Evolutionary conservation across 2,113 vertebrate species (phyloP).

Genomic region (Rhodinocichla rosea): DNA sequence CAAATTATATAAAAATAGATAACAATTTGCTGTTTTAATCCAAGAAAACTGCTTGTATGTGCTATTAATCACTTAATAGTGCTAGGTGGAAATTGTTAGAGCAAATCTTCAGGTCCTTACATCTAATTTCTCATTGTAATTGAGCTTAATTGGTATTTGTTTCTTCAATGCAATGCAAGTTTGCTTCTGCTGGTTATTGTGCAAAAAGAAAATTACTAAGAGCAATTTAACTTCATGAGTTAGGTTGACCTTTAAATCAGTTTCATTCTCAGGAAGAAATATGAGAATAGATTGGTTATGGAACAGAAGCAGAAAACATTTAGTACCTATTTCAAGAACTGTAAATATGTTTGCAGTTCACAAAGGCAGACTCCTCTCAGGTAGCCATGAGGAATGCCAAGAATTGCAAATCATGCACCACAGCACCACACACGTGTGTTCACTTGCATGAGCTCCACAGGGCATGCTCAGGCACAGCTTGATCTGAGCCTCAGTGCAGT

Average conservation of each 20-base stretch:
- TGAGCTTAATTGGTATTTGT: not conserved
- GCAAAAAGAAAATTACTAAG: not conserved
- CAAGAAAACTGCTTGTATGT: not conserved
- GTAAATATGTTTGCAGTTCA: not conserved
- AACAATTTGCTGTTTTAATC: not conserved
- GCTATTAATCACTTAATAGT: not conserved
- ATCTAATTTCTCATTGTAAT: not conserved
- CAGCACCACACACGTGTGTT: not conserved
- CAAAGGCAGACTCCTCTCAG: not conserved
- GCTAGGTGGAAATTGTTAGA: not conserved
- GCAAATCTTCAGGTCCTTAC: not conserved
- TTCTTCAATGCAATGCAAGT: not conserved
- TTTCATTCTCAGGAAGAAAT: not conserved
- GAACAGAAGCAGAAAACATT: not conserved
- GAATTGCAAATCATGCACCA: not conserved
- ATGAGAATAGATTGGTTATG: not conserved
- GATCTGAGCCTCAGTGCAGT: not conserved
- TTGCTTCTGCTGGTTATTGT: conserved; percentile 24
- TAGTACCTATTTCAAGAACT: not conserved
- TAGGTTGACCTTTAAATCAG: not conserved
- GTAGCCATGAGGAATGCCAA: not conserved
- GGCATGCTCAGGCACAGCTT: accelerated
- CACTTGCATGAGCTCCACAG: not conserved
- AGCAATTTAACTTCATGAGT: not conserved
- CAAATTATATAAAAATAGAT: not conserved